Percentiles rank a stretch among this genome's conserved stretches.
These are phyloP conservation scores for Esperia sulphurella DNA, from an alignment of 2,888 invertebrate species.

Conservation along the genomic window DNA sequence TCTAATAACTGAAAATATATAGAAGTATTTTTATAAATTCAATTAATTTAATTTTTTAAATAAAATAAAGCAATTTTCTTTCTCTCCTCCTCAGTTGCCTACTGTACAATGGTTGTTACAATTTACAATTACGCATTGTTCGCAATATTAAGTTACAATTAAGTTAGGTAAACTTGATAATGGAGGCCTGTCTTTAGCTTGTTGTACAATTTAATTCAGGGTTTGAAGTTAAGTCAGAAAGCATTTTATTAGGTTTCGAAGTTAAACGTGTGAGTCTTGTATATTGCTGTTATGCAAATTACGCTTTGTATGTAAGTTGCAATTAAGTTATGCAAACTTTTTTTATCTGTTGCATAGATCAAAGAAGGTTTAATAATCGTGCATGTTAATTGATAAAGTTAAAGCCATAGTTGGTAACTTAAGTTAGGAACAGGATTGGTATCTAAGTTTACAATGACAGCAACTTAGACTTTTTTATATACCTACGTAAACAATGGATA, in stretches of 20 bases:
- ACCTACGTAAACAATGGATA: too few species aligned
- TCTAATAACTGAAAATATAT: too few species aligned
- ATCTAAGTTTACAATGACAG: too few species aligned
- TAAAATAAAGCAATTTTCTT: too few species aligned
- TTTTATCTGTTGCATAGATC: too few species aligned
- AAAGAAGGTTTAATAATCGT: too few species aligned
- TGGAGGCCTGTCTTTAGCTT: background rate
- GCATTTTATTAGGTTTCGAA: background rate
- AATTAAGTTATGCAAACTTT: background rate
- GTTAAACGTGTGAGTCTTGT: background rate
- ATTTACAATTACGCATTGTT: background rate
- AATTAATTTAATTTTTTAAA: too few species aligned
- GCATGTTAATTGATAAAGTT: too few species aligned
- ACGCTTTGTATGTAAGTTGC: background rate
- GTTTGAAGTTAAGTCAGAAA: background rate
- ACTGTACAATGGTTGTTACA: background rate
- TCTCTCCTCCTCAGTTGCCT: too few species aligned
- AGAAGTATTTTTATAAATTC: too few species aligned
- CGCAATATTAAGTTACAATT: background rate
- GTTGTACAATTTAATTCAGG: constrained; percentile 11
- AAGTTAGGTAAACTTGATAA: background rate
- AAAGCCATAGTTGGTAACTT: background rate
- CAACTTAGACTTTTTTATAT: too few species aligned
- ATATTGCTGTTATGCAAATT: background rate
- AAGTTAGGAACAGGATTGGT: background rate